Evolutionary conservation across 1,140 invertebrate genomes (phyloP), one percentile per base, ranked within the genome.

Genomic region (Temnothorax longispinosus): DNA sequence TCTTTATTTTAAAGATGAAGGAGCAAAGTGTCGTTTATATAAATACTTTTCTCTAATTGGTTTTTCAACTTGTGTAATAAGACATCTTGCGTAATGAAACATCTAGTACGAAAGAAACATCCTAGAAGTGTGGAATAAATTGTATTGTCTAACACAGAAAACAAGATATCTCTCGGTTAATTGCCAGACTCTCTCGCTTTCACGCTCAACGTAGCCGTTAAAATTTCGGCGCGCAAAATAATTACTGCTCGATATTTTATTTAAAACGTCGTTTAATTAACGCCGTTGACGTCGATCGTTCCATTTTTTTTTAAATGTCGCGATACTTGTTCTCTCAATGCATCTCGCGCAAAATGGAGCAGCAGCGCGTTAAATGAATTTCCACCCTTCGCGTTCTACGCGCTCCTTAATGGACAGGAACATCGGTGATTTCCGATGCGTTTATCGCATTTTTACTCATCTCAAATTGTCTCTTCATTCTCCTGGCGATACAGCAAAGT

Each of bases 381-480:
- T 82, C 58, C 41, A 47, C 44, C 54, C 13, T 41, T 35, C 21
- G 41, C 11, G 13, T 18, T 44, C 13, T 21, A 27, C 27, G 62
- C 35, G 65, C 27, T 44, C 21, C 54, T 81, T 54, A 69, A 71
- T 56, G 78, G 65, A 54, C 27, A 78, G 6, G 18, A 81, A 64
- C 38, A 69, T 56, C 35, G 32, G 64, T 21, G 78, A 71, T 81
- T 58, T 15, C 32, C 52, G 64, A 81, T 27, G 41, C 52, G 67
- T 81, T 81, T 71, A 81, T 71, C 35, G 35, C 35, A 71, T 71
- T 81, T 78, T 71, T 81, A 32, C 38, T 41, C 50, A 32, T 21
- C 50, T 69, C 21, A 41, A 81, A 69, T 47, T 81, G 32, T 44
- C 78, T 8, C 38, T 56, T 50, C 52, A 54, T 71, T 44, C 27